Conservation (phyloP, 1,140 invertebrate genomes). For the Pissodes strobi region DNA sequence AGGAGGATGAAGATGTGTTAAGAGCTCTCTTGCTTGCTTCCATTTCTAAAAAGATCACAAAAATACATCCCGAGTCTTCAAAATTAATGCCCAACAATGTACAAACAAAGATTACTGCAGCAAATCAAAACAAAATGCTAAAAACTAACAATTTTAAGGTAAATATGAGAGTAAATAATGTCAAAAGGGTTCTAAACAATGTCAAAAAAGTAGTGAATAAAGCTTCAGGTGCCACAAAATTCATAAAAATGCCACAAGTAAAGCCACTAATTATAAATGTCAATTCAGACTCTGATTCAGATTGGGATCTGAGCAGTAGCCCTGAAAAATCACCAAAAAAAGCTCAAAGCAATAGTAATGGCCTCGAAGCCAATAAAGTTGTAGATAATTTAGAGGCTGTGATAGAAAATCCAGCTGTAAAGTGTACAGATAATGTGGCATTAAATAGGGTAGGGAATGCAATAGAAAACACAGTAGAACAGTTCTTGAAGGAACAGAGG, state of each 20-base stretch:
- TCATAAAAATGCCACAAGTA: constrained; percentile 30
- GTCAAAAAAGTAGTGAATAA: constrained; percentile 4
- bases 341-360: background rate
- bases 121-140: background rate
- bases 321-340: constrained; percentile 10
- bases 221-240: background rate
- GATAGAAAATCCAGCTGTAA: constrained; percentile 17
- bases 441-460: constrained; percentile 19
- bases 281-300: constrained; percentile 47
- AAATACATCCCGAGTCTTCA: constrained; percentile 5
- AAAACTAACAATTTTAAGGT: constrained; percentile 14
- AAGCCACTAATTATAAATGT: constrained; percentile 53
- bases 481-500: constrained; percentile 51
- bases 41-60: constrained; percentile 52
- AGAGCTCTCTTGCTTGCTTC: constrained; percentile 52
- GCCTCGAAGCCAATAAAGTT: constrained; percentile 2
- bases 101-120: background rate
- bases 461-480: constrained; percentile 42
- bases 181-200: constrained; percentile 17
- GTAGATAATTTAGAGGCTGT: constrained; percentile 6
- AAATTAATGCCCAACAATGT: background rate
- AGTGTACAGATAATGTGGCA: background rate
- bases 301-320: constrained; percentile 17
- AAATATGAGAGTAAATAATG: constrained; percentile 31
- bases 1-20: constrained; percentile 54